A percentile compares a stretch with the other conserved stretches of the same genome.
Evolutionary conservation across 2,797 vertebrate species (phyloP).

Genomic region (Hyperoplus lanceolatus): DNA sequence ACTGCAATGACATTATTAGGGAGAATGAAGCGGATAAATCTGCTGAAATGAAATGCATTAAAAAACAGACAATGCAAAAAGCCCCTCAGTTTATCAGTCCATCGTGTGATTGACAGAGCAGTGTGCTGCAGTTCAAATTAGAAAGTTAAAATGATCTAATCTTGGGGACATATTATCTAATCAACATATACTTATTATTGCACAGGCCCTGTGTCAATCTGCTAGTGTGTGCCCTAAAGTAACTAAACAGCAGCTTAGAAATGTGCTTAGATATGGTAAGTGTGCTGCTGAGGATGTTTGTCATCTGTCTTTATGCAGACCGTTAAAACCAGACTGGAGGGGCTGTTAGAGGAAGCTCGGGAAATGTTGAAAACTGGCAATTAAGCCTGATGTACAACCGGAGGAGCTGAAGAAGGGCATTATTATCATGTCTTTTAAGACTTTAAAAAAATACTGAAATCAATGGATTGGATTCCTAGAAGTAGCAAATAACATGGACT

Average conservation of each 20-base stretch:
- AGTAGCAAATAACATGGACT: slow-evolving; percentile 4
- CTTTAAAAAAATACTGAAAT: neutral
- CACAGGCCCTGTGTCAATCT: slow-evolving; percentile 35
- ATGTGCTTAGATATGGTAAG: neutral
- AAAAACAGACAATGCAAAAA: slow-evolving; percentile 14
- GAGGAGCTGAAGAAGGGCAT: neutral
- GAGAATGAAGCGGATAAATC: slow-evolving; percentile 25
- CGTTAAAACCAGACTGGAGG: slow-evolving; percentile 5
- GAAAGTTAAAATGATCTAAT: neutral
- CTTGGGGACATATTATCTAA: neutral
- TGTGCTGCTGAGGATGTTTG: neutral
- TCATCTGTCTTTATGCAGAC: slow-evolving; percentile 1
- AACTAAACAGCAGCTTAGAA: neutral
- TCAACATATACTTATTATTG: slow-evolving; percentile 41
- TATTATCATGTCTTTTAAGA: neutral
- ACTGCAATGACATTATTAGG: slow-evolving; percentile 50
- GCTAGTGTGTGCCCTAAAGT: neutral
- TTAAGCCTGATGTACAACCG: neutral
- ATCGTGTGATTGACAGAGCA: neutral
- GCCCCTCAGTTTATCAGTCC: neutral
- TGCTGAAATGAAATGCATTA: slow-evolving; percentile 24
- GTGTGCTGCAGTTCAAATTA: neutral
- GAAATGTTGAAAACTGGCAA: neutral
- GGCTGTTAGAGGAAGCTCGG: neutral
- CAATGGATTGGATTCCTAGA: neutral